Conservation (phyloP, 2,888 invertebrate species). For the Clostera curtula region DNA sequence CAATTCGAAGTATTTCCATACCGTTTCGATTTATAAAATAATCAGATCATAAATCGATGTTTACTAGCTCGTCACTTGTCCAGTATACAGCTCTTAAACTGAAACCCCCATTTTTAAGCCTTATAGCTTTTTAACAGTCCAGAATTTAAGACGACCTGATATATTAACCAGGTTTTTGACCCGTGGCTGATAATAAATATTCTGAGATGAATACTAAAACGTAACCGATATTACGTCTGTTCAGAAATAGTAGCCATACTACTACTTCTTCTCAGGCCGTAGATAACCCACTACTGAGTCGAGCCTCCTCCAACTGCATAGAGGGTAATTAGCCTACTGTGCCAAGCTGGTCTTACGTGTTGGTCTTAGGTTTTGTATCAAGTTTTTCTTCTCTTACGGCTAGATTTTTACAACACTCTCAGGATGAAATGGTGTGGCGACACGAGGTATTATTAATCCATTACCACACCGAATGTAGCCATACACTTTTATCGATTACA, state of each 20-base stretch:
- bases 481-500: too few relatives aligned
- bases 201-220: constrained; percentile 3
- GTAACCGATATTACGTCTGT: constrained; percentile 4
- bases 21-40: neutral
- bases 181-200: constrained; percentile 6
- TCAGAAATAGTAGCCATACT: constrained; percentile 6
- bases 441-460: too few relatives aligned
- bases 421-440: too few relatives aligned
- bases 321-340: neutral
- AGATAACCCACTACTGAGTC: too few relatives aligned
- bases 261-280: too few relatives aligned
- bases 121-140: constrained; percentile 6
- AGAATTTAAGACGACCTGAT: constrained; percentile 5
- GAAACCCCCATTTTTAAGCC: constrained; percentile 1
- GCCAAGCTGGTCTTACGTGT: too few relatives aligned
- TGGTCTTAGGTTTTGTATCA: too few relatives aligned
- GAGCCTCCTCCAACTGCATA: too few relatives aligned
- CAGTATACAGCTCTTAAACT: constrained; percentile 3
- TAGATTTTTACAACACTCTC: too few relatives aligned
- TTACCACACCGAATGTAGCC: too few relatives aligned
- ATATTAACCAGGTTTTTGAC: constrained; percentile 11
- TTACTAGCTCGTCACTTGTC: constrained; percentile 3
- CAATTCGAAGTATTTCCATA: neutral
- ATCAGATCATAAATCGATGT: constrained; percentile 6
- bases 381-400: too few relatives aligned